phyloP scores from a whole-genome alignment of 2,113 vertebrate genomes.

The Nothoprocta perdicaria region DNA sequence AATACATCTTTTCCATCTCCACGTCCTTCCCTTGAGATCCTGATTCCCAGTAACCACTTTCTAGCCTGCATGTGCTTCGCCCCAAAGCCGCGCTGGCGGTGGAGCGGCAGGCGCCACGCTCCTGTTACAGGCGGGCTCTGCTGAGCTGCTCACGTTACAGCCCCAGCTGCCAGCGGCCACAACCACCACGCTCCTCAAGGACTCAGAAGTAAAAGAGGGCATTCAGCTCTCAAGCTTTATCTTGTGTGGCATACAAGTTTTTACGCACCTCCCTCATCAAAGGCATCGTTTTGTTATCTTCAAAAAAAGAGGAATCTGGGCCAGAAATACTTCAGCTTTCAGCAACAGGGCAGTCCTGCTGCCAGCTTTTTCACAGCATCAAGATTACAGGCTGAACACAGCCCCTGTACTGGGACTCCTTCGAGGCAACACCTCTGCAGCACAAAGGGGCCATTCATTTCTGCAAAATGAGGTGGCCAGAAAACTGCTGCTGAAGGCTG shows the following conservation, averaged over 20 bases:
- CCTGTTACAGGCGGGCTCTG: not conserved
- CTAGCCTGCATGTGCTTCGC: not conserved
- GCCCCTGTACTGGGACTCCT: not conserved
- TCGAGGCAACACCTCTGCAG: not conserved
- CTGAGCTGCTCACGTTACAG: not conserved
- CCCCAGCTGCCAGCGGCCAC: not conserved
- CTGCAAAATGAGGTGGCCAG: not conserved
- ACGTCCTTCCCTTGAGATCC: not conserved
- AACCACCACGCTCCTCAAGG: not conserved
- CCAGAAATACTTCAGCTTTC: not conserved
- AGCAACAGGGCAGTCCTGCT: not conserved
- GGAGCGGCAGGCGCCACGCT: not conserved
- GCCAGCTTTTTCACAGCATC: not conserved
- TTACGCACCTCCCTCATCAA: not conserved
- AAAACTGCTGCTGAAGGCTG: not conserved
- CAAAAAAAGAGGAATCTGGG: not conserved
- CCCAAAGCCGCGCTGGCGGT: not conserved
- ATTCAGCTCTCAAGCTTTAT: not conserved
- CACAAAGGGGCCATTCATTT: conserved; percentile 24
- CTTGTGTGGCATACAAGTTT: not conserved
- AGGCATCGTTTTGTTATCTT: not conserved
- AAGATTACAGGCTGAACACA: not conserved
- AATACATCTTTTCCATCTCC: not conserved
- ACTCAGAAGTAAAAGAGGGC: not conserved
- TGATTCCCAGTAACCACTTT: not conserved